Evolutionary conservation across 2,888 invertebrate species (phyloP).

Genomic region (Drosophila melanosoma): DNA sequence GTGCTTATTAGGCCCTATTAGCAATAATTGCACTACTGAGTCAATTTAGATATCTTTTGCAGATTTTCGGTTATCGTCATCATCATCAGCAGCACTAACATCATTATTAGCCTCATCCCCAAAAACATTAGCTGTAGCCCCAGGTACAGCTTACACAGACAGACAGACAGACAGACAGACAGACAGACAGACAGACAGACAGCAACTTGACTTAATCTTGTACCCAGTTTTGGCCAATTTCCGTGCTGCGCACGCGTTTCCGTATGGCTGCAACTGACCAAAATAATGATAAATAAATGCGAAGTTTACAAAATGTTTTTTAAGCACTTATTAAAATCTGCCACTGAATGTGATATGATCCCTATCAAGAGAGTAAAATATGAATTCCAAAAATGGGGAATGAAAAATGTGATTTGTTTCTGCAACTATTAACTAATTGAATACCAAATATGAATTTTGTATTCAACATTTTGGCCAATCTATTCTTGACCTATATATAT

Average conservation of each 20-base stretch:
- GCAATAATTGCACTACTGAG: constrained; percentile 75
- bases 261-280: constrained; percentile 24
- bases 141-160: constrained; percentile 14
- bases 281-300: constrained; percentile 10
- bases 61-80: constrained; percentile 42
- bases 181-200: too few relatives aligned
- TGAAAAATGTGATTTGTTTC: not conserved
- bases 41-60: constrained; percentile 68
- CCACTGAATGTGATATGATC: not conserved
- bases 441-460: constrained; percentile 8
- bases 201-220: constrained; percentile 34
- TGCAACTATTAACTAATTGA: not conserved
- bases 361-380: not conserved
- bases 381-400: not conserved
- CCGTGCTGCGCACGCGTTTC: not conserved
- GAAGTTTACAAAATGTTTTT: not conserved
- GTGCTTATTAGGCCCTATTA: constrained; percentile 76
- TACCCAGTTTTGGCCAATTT: constrained; percentile 17
- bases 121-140: constrained; percentile 21
- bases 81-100: constrained; percentile 9
- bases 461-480: too few relatives aligned
- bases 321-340: not conserved
- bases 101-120: constrained; percentile 33
- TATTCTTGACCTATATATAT: constrained; percentile 17
- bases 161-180: not conserved